Percentiles rank a stretch among this genome's conserved stretches.
phyloP scores from a whole-genome alignment of 2,113 vertebrate genomes.

The Reinhardtius hippoglossoides region DNA sequence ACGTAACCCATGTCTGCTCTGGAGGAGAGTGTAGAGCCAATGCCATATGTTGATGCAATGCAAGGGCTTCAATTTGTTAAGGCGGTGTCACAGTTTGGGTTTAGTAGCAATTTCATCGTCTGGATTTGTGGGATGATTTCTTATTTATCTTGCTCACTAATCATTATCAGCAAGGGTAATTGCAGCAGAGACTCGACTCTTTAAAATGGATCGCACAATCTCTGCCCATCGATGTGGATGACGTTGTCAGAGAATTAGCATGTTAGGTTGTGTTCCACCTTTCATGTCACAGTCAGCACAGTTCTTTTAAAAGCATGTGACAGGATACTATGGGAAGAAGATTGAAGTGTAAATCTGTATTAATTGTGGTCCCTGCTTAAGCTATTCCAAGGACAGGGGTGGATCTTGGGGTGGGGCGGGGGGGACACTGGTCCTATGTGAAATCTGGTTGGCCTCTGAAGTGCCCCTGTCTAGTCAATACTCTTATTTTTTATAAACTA shows the following conservation, averaged over 20 bases:
- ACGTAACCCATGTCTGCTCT: neutral
- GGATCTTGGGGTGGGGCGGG: too few species aligned
- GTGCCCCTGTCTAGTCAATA: too few species aligned
- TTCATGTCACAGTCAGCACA: neutral
- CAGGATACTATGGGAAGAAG: neutral
- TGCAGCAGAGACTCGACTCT: constrained; percentile 18
- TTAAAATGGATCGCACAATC: constrained; percentile 27
- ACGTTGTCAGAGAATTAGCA: neutral
- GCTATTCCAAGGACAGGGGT: neutral
- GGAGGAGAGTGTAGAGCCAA: neutral
- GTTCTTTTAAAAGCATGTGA: neutral
- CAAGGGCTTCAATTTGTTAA: constrained; percentile 2
- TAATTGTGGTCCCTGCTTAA: neutral
- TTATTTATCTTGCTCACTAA: constrained; percentile 15
- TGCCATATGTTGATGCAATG: neutral
- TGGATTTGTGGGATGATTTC: constrained; percentile 4
- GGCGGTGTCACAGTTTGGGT: neutral
- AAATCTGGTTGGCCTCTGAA: too few species aligned
- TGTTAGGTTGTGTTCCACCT: constrained; percentile 2
- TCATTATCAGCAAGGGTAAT: constrained; percentile 36
- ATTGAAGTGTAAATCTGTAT: neutral
- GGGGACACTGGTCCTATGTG: too few species aligned
- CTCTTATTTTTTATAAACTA: too few species aligned
- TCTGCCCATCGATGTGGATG: neutral
- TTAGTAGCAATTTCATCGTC: neutral